Evolutionary conservation across 2,888 invertebrate genomes (phyloP), one percentile per base, ranked within the genome.

Genomic region (Ceriagrion tenellum): DNA sequence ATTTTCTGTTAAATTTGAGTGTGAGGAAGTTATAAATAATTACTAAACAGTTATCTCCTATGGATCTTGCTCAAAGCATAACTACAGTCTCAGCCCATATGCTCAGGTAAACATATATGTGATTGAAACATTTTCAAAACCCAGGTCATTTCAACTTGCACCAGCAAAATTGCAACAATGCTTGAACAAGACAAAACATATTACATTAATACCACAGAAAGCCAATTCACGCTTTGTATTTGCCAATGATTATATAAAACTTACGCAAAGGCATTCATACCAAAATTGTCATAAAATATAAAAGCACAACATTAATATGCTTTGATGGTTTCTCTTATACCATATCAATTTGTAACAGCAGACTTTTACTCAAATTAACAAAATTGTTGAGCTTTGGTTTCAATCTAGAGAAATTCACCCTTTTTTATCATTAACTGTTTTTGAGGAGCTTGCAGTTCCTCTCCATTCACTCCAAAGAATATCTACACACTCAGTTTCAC

Each of bases 201-300:
- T 93, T 69, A 74, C 69, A 69, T n/a, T 93, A 69, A 47, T n/a
- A 55, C 93, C 26, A 47, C 47, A 93, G 55, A 69, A 93, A 93
- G 93, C 69, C 74, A 69, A 69, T 69, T 23, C 30, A 47, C 69
- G 23, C 93, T n/a, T 91, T 26, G 69, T 93, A 47, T 63, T 74
- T 74, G 69, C 63, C n/a, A 74, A 20, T 74, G 47, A 63, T 47
- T 74, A 59, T 63, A 63, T 40, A 93, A 93, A 93, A 93, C 55
- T 63, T 93, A 93, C n/a, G n/a, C 47, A 74, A 91, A 47, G 93
- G 69, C 93, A 91, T 91, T 63, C 63, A 74, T 69, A 74, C 93
- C 93, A 93, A 74, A 93, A 55, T 93, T 93, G 93, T 93, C 93
- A 74, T 93, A 93, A 93, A 93, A 93, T 69, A 93, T 93, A 93